These are phyloP conservation scores for Aspidiotus rigidus DNA, from an alignment of 2,888 invertebrate species.

Conservation along the genomic window DNA sequence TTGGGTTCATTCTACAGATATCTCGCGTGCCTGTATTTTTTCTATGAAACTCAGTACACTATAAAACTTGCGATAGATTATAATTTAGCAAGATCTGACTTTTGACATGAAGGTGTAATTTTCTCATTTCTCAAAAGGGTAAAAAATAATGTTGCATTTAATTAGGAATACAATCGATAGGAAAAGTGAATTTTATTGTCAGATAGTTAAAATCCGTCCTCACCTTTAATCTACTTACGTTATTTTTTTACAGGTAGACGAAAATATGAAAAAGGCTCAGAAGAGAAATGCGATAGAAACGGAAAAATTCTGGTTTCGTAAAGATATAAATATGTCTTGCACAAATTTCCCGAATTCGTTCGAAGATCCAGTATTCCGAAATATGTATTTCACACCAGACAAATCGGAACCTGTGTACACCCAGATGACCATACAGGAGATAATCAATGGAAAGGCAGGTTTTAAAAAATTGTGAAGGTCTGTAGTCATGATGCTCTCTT, in stretches of 20 bases:
- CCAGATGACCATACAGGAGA: conserved; percentile 85
- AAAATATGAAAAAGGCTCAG: conserved; percentile 94
- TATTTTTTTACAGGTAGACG: conserved; percentile 57
- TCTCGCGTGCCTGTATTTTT: too few relatives aligned
- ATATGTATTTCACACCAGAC: conserved; percentile 27
- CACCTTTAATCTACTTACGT: too few relatives aligned
- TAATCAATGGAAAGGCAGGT: conserved; percentile 84
- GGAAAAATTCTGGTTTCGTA: conserved; percentile 92
- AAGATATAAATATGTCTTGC: conserved; percentile 55
- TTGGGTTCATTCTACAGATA: too few relatives aligned
- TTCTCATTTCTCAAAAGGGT: too few relatives aligned
- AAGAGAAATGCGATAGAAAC: conserved; percentile 73
- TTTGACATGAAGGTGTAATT: too few relatives aligned
- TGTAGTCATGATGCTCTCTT: neutral
- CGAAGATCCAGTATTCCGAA: conserved; percentile 18
- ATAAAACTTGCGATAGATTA: too few relatives aligned
- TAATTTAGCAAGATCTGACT: too few relatives aligned
- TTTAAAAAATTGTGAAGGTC: neutral
- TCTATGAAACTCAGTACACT: too few relatives aligned
- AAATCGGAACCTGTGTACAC: conserved; percentile 30
- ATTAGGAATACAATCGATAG: too few relatives aligned
- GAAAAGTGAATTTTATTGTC: too few relatives aligned
- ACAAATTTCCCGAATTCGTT: conserved; percentile 39
- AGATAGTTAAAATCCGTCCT: too few relatives aligned
- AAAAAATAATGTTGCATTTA: too few relatives aligned